Base-by-base conservation (phyloP, 1,140 invertebrate species). In the Caerostris darwini region DNA sequence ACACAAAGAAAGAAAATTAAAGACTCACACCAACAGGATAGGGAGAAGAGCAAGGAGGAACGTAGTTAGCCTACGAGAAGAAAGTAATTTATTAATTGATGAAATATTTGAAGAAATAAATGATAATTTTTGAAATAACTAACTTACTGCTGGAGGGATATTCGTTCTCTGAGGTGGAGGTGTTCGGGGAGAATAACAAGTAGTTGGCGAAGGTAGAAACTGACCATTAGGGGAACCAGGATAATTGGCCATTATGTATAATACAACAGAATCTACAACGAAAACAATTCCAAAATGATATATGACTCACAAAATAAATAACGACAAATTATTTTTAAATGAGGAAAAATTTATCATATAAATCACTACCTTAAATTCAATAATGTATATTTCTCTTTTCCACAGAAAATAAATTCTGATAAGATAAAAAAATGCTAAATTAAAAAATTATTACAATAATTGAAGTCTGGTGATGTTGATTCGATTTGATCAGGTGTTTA, bases 131-230 rank as follows among this genome's bases (percentile, higher is more conserved):
- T 8, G 8, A 12, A 12, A 5, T 77, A 5, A 50, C 12, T 54
- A 77, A 57, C 93, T 90, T 69, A 94, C 93, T 50, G 93, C 93
- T 8, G 93, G 93, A 8, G 93, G 93, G 54, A 94, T 94, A 94
- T 94, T 94, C 67, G 77, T 69, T 69, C 93, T 82, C 69, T 94
- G 93, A 67, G 93, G 93, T 4, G 93, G 93, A 34, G 93, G 93
- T 2, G 93, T 94, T 94, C 93, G 56, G 10, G 93, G 93, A 10
- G 71, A 82, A 85, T 94, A 94, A 50, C 14, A n/a, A 7, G 71
- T 50, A 17, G 93, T 50, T 57, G 93, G 93, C 2, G 87, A 83
- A 19, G 93, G 87, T 53, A 94, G 64, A 90, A 90, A 94, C 64
- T 90, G 93, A 57, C 83, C 92, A 88, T 94, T 94, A 10, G 85